Evolutionary conservation across 2,888 invertebrate genomes (phyloP).

Genomic region (Agrochola macilenta): DNA sequence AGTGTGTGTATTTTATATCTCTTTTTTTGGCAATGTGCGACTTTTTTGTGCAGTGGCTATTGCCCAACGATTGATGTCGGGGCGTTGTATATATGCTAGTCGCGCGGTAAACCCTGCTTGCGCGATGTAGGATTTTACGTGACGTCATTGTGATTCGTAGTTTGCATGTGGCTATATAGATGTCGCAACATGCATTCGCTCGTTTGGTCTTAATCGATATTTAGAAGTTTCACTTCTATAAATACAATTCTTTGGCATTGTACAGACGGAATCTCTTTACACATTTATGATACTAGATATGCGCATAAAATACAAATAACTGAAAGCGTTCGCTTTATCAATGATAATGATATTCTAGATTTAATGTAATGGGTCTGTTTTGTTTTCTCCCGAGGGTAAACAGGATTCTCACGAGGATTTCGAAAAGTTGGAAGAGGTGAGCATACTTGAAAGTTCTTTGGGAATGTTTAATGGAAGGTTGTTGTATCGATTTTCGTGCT

Average conservation of each 20-base stretch:
- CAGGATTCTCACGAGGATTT: conserved; percentile 41
- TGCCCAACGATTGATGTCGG: too few species aligned
- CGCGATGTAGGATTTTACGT: too few species aligned
- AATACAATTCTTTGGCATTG: conserved; percentile 20
- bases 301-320: conserved; percentile 68
- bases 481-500: not conserved
- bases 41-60: too few species aligned
- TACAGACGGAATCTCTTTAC: conserved; percentile 57
- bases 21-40: too few species aligned
- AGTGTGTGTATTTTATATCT: too few species aligned
- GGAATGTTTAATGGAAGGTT: conserved; percentile 4
- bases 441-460: conserved; percentile 16
- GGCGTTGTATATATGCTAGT: too few species aligned
- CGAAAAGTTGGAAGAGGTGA: conserved; percentile 27
- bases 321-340: conserved; percentile 58
- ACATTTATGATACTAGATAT: conserved; percentile 62
- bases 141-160: too few species aligned
- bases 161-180: too few species aligned
- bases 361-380: conserved; percentile 61
- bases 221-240: conserved; percentile 10
- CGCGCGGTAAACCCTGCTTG: too few species aligned
- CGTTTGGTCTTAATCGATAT: not conserved
- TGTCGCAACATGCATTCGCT: not conserved
- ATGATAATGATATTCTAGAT: conserved; percentile 65
- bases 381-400: conserved; percentile 57